phyloP scores from a whole-genome alignment of 2,113 vertebrate species.

The Cranoglanis bouderius region DNA sequence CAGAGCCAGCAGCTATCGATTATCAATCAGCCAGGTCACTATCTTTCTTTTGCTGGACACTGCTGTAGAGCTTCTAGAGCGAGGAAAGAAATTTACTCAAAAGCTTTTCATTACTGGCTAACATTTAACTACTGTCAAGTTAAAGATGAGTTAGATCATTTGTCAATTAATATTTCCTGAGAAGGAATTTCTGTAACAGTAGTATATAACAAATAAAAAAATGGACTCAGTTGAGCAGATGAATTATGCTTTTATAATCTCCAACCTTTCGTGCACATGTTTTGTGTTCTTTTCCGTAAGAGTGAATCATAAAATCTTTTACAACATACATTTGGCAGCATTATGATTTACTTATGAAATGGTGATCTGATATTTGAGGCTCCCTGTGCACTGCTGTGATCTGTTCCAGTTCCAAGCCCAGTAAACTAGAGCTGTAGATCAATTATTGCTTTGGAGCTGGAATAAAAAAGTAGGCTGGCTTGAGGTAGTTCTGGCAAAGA shows the following conservation, averaged over 20 bases:
- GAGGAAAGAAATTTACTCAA: slow-evolving; percentile 30
- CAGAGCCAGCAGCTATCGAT: slow-evolving; percentile 73
- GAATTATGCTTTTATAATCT: not conserved
- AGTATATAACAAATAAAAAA: not conserved
- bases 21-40: slow-evolving; percentile 79
- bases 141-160: slow-evolving; percentile 3
- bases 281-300: not conserved
- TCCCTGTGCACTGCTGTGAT: not conserved
- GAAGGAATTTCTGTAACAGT: not conserved
- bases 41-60: slow-evolving; percentile 59
- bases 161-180: not conserved
- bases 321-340: not conserved
- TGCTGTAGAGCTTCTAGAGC: slow-evolving; percentile 25
- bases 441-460: slow-evolving; percentile 20
- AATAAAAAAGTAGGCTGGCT: slow-evolving; percentile 12
- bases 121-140: slow-evolving; percentile 7
- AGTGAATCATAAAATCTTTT: slow-evolving; percentile 11
- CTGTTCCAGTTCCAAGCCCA: not conserved
- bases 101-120: slow-evolving; percentile 41
- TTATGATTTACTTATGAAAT: slow-evolving; percentile 17
- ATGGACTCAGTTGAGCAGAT: not conserved
- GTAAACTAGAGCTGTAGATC: slow-evolving; percentile 22
- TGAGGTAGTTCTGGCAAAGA: slow-evolving; percentile 11
- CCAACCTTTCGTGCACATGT: not conserved
- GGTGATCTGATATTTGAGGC: not conserved